A percentile compares a stretch with the other conserved stretches of the same genome.
phyloP scores from a whole-genome alignment of 2,797 vertebrate genomes.

The Acanthiza pusilla region DNA sequence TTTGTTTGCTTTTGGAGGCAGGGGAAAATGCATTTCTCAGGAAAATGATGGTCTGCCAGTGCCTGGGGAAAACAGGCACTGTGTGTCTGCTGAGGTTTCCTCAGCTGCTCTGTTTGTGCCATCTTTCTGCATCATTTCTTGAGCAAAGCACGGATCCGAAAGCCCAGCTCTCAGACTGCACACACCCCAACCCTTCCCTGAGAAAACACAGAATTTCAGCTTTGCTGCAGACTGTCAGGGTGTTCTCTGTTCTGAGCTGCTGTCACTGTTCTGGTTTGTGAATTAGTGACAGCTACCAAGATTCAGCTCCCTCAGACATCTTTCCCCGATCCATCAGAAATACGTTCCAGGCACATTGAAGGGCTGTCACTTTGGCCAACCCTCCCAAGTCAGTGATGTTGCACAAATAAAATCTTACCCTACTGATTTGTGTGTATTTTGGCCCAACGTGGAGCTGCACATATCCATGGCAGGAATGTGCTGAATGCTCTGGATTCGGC shows the following conservation, averaged over 20 bases:
- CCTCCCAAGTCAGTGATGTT: neutral
- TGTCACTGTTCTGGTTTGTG: neutral
- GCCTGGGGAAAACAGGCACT: neutral
- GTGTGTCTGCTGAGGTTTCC: neutral
- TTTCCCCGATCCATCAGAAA: neutral
- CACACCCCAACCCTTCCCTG: neutral
- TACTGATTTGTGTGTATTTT: neutral
- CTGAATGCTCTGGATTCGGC: slow-evolving; percentile 25
- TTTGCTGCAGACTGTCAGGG: neutral
- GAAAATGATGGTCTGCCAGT: neutral
- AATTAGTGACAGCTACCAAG: neutral
- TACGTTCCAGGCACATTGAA: neutral
- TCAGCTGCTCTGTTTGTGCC: neutral
- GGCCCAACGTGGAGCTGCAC: neutral
- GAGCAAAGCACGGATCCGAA: neutral
- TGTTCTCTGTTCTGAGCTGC: neutral
- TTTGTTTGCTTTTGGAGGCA: neutral
- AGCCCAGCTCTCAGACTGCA: neutral
- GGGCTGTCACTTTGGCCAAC: neutral
- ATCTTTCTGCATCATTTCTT: neutral
- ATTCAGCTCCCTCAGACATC: neutral
- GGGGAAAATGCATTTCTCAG: neutral
- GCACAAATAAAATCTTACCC: neutral
- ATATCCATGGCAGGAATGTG: slow-evolving; percentile 45
- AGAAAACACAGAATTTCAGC: neutral